Evolutionary conservation across 2,888 invertebrate species (phyloP).

Genomic region (Pollenia angustigena): DNA sequence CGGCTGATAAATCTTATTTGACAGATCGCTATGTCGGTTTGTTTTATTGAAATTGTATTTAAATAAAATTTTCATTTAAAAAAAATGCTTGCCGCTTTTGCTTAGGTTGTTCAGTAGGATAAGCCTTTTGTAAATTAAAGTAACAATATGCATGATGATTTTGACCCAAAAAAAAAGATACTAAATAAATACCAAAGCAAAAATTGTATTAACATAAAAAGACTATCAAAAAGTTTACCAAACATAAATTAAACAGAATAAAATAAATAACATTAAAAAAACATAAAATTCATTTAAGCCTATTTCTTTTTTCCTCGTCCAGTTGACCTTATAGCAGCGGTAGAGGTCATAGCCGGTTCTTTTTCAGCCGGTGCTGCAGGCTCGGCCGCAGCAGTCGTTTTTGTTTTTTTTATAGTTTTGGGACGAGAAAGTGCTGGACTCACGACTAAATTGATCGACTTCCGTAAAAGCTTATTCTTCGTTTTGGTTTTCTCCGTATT

Average conservation of each 20-base stretch:
- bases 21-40: no score
- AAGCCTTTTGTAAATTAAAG: no score
- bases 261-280: not conserved
- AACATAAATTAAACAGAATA: not conserved
- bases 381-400: slow-evolving; percentile 1
- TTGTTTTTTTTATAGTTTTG: slow-evolving; percentile 30
- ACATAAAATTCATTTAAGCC: not conserved
- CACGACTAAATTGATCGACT: slow-evolving; percentile 46
- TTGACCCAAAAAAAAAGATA: not conserved
- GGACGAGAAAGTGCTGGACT: slow-evolving; percentile 25
- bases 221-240: not conserved
- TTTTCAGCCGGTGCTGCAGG: not conserved
- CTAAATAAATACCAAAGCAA: slow-evolving; percentile 1
- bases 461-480: slow-evolving; percentile 34
- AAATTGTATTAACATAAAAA: not conserved
- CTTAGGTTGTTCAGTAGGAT: no score
- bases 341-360: not conserved
- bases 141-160: no score
- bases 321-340: slow-evolving; percentile 17
- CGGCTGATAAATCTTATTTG: no score
- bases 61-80: no score
- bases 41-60: no score
- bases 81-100: no score
- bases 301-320: slow-evolving; percentile 50
- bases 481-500: slow-evolving; percentile 39